Evolutionary conservation across 2,113 vertebrate species (phyloP).

Genomic region (Mobula birostris): DNA sequence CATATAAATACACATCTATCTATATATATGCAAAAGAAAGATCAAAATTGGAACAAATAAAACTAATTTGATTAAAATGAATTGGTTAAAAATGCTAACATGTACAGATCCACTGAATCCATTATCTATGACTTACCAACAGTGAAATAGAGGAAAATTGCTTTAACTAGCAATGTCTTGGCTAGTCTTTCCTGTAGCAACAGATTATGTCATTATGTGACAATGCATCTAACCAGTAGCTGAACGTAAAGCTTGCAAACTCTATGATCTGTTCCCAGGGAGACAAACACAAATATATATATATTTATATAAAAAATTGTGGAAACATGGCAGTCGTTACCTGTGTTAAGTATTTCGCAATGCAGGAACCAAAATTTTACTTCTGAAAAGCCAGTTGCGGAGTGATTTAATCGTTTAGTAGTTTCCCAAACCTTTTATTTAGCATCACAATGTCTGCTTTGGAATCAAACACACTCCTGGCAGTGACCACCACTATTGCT

Average conservation of each 20-base stretch:
- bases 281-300: conserved; percentile 54
- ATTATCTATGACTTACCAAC: conserved; percentile 52
- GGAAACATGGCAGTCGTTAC: conserved; percentile 58
- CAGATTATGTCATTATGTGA: conserved; percentile 64
- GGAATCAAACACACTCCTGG: conserved; percentile 52
- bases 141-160: conserved; percentile 81
- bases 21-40: neutral
- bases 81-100: conserved; percentile 51
- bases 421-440: conserved; percentile 52
- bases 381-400: conserved; percentile 40
- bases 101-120: conserved; percentile 62
- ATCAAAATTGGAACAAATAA: conserved; percentile 58
- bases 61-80: conserved; percentile 56
- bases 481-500: conserved; percentile 54
- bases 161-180: conserved; percentile 60
- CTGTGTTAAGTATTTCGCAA: conserved; percentile 48
- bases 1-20: conserved; percentile 30
- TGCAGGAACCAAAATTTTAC: conserved; percentile 51
- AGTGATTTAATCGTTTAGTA: conserved; percentile 50
- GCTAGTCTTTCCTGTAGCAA: conserved; percentile 53
- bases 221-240: conserved; percentile 61
- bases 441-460: conserved; percentile 57
- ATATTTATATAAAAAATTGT: conserved; percentile 45
- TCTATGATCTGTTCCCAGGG: conserved; percentile 69
- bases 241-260: conserved; percentile 64